Conservation (phyloP, 2,888 invertebrate species). For the Yponomeuta sedellus region DNA sequence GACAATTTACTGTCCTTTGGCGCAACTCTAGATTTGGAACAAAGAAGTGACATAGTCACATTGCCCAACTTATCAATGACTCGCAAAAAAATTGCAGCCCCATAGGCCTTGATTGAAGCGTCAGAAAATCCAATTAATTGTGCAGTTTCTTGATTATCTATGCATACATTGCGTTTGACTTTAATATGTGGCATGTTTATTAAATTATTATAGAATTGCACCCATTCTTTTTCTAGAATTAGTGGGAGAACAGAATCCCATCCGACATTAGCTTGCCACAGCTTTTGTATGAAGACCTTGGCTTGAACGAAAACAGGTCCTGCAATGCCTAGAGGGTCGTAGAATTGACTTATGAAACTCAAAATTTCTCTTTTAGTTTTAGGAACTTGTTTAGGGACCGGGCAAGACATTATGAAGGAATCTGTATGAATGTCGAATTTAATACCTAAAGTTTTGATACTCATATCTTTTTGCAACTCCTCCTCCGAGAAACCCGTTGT, state of each 20-base stretch:
- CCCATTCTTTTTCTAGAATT: constrained; percentile 15
- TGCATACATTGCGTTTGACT: not conserved
- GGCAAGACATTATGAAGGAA: constrained; percentile 19
- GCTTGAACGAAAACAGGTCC: constrained; percentile 6
- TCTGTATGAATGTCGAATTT: no score
- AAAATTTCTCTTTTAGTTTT: constrained; percentile 9
- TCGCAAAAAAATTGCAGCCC: constrained; percentile 23
- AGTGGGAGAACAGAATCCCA: constrained; percentile 6
- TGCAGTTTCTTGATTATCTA: not conserved
- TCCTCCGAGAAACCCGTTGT: no score
- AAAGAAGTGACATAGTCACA: not conserved
- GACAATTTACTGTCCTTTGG: constrained; percentile 18
- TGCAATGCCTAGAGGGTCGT: constrained; percentile 12
- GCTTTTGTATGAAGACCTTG: constrained; percentile 6
- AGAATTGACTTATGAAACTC: constrained; percentile 12
- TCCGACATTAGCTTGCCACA: not conserved
- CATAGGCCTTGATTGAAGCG: constrained; percentile 22
- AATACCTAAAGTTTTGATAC: no score
- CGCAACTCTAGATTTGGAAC: not conserved
- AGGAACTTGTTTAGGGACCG: not conserved
- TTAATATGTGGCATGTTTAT: constrained; percentile 19
- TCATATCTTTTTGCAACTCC: no score
- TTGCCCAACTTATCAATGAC: constrained; percentile 14
- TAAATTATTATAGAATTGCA: constrained; percentile 19
- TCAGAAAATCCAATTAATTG: constrained; percentile 23